Percentiles rank a stretch among this genome's conserved stretches.
These are phyloP conservation scores for Triplophysa tibetana DNA, from an alignment of 2,113 vertebrate genomes.

Conservation along the genomic window DNA sequence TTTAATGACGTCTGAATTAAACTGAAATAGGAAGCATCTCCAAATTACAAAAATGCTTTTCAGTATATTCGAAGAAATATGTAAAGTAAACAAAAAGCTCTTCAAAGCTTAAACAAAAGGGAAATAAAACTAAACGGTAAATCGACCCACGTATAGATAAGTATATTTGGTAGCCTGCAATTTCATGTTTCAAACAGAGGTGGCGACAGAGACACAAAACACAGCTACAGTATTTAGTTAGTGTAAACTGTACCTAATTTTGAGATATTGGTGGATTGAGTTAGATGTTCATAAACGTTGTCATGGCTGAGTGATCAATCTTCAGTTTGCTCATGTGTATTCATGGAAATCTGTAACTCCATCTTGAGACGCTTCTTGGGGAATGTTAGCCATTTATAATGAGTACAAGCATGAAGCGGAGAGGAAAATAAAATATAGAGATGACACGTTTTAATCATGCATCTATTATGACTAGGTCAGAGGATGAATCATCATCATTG, in stretches of 20 bases:
- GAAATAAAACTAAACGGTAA: too few species aligned
- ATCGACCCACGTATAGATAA: too few species aligned
- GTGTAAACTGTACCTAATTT: not conserved
- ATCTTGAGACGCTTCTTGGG: not conserved
- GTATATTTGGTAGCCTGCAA: too few species aligned
- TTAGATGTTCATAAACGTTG: not conserved
- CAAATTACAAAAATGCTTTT: not conserved
- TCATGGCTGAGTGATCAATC: not conserved
- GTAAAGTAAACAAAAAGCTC: too few species aligned
- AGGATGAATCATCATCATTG: slow-evolving; percentile 18
- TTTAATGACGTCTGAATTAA: not conserved
- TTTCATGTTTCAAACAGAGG: too few species aligned
- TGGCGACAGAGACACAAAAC: too few species aligned
- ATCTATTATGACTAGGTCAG: slow-evolving; percentile 9
- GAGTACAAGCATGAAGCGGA: not conserved
- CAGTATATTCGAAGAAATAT: not conserved
- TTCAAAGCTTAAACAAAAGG: too few species aligned
- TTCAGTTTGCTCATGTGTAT: not conserved
- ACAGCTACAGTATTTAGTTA: too few species aligned
- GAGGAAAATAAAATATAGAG: slow-evolving; percentile 5
- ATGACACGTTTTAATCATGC: slow-evolving; percentile 20
- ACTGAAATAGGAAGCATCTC: too few species aligned
- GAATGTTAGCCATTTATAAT: slow-evolving; percentile 9
- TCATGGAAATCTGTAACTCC: not conserved
- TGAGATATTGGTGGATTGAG: not conserved